Percentiles rank a stretch among this genome's conserved stretches.
phyloP scores from a whole-genome alignment of 1,140 invertebrate species.

The Nomia melanderi region DNA sequence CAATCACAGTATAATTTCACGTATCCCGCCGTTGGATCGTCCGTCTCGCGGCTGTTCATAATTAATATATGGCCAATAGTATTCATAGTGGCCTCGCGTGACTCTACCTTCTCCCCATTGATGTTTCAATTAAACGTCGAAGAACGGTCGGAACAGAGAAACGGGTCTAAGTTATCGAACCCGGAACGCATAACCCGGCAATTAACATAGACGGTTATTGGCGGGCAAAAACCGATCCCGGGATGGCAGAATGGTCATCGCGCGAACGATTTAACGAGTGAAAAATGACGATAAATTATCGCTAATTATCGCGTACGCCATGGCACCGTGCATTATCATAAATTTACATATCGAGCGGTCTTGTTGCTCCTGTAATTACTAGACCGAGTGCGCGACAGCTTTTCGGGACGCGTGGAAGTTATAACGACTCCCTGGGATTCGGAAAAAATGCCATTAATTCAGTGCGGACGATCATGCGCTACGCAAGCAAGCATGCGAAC shows the following conservation, averaged over 20 bases:
- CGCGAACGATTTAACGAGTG: not conserved
- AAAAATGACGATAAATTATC: constrained; percentile 36
- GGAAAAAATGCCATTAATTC: not conserved
- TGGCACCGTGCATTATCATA: constrained; percentile 16
- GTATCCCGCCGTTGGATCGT: not conserved
- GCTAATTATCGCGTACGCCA: constrained; percentile 2
- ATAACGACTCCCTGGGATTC: not conserved
- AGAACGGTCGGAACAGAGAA: too few relatives aligned
- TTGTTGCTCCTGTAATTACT: constrained; percentile 4
- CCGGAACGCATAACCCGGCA: not conserved
- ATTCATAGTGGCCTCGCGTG: not conserved
- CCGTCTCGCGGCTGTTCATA: constrained; percentile 4
- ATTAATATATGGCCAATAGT: not conserved
- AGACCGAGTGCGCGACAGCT: not conserved
- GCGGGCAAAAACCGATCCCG: constrained; percentile 1
- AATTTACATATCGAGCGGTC: constrained; percentile 35
- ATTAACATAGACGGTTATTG: constrained; percentile 1
- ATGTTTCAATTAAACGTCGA: constrained; percentile 25
- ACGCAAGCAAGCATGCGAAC: not conserved
- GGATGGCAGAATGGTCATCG: not conserved
- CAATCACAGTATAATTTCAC: constrained; percentile 30
- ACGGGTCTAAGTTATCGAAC: not conserved
- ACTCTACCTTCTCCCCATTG: not conserved
- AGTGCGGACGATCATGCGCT: not conserved
- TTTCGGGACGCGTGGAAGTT: not conserved